phyloP scores from a whole-genome alignment of 2,888 invertebrate genomes.

The Cataglyphis altisquamis region DNA sequence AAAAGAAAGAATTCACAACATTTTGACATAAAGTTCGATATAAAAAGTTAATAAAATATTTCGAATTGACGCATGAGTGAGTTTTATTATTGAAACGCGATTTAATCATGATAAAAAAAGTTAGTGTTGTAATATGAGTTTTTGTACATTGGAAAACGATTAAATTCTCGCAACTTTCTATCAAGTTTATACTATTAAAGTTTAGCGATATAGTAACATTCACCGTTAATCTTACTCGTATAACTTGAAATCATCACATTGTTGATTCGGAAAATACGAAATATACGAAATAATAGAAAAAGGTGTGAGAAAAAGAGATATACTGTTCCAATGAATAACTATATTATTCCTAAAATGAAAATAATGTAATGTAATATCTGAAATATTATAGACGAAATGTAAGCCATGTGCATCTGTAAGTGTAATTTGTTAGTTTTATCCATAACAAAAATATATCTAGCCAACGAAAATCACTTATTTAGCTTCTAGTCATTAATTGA shows the following conservation, averaged over 20 bases:
- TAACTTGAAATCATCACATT: slow-evolving; percentile 19
- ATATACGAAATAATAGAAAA: slow-evolving; percentile 35
- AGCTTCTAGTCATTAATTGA: background rate
- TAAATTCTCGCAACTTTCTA: slow-evolving; percentile 36
- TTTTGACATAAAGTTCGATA: background rate
- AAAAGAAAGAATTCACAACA: background rate
- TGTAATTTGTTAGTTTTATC: slow-evolving; percentile 1
- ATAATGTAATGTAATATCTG: background rate
- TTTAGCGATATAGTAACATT: slow-evolving; percentile 6
- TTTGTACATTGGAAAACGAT: slow-evolving; percentile 16
- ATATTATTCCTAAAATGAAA: slow-evolving; percentile 3
- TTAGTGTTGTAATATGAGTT: slow-evolving; percentile 4
- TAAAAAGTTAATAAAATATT: slow-evolving; percentile 13
- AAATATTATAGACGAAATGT: background rate
- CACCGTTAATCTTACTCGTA: slow-evolving; percentile 13
- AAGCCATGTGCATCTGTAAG: background rate
- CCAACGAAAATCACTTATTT: background rate
- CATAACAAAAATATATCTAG: background rate
- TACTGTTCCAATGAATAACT: background rate
- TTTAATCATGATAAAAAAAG: slow-evolving; percentile 24
- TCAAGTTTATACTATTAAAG: slow-evolving; percentile 18
- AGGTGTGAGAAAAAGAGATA: slow-evolving; percentile 9
- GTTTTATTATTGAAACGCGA: background rate
- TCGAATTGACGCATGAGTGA: background rate
- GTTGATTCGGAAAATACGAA: slow-evolving; percentile 29